Evolutionary conservation across 35 echinoderm and acorn worm species (phyloP).

Genomic region (Chiridota heheva): DNA sequence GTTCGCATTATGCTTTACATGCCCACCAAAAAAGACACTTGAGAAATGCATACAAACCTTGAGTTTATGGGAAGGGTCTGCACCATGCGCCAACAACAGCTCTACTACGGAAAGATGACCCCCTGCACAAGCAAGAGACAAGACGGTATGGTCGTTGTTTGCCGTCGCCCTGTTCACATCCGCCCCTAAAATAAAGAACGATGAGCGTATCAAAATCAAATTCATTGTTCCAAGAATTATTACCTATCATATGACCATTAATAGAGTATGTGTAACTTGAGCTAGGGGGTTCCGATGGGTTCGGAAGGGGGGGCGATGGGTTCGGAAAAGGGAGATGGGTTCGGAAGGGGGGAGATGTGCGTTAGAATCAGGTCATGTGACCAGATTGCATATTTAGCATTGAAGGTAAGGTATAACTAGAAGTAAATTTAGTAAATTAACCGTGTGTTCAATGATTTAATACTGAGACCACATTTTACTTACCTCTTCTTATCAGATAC

Average conservation of each 20-base stretch:
- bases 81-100: constrained; percentile 75
- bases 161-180: constrained; percentile 94
- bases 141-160: constrained; percentile 97
- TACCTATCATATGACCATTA: not conserved
- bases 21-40: too few species aligned
- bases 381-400: too few species aligned
- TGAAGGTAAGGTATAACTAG: too few species aligned
- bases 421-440: too few species aligned
- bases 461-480: too few species aligned
- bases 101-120: constrained; percentile 94
- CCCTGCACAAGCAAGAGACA: constrained; percentile 93
- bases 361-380: too few species aligned
- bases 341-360: too few species aligned
- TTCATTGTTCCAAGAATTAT: not conserved
- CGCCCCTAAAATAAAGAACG: constrained; percentile 49
- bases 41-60: constrained; percentile 76
- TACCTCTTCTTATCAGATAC: constrained; percentile 93
- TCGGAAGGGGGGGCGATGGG: too few species aligned
- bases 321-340: too few species aligned
- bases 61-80: constrained; percentile 93
- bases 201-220: not conserved
- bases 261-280: not conserved
- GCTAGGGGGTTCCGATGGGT: too few species aligned
- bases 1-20: too few species aligned
- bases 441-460: too few species aligned